Evolutionary conservation across 2,113 vertebrate species (phyloP).

Genomic region (Myiozetetes cayanensis): DNA sequence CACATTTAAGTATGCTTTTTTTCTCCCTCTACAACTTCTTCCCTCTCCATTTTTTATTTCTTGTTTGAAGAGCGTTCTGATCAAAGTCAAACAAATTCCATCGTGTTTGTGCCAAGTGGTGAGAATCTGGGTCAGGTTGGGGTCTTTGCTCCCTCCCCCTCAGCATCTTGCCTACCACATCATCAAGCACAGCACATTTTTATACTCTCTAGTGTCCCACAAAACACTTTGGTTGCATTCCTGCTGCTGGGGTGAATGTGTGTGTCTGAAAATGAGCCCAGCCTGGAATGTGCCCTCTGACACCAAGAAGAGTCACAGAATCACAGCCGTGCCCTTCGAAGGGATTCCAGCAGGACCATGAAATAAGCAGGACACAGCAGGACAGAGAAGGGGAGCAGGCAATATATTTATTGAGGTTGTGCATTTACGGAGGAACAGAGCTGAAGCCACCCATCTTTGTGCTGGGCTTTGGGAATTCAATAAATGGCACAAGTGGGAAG

Average conservation of each 20-base stretch:
- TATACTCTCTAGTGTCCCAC: constrained; percentile 47
- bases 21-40: not conserved
- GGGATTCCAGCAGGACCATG: not conserved
- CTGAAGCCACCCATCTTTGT: not conserved
- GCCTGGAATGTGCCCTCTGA: constrained; percentile 58
- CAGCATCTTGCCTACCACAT: not conserved
- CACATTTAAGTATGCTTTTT: not conserved
- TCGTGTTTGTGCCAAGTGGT: not conserved
- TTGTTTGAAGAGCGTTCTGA: not conserved
- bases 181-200: constrained; percentile 19
- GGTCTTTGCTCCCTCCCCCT: not conserved
- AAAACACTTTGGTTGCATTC: constrained; percentile 6
- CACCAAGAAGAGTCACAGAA: not conserved
- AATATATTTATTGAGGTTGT: not conserved
- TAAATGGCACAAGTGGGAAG: not conserved
- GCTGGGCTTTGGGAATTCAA: not conserved
- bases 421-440: not conserved
- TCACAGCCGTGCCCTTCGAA: not conserved
- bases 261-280: not conserved
- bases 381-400: not conserved
- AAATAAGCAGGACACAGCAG: not conserved
- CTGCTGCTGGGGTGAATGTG: constrained; percentile 7
- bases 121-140: constrained; percentile 23
- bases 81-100: not conserved
- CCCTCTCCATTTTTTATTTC: not conserved